phyloP scores from a whole-genome alignment of 2,797 vertebrate genomes.

The Rhinogobio ventralis region DNA sequence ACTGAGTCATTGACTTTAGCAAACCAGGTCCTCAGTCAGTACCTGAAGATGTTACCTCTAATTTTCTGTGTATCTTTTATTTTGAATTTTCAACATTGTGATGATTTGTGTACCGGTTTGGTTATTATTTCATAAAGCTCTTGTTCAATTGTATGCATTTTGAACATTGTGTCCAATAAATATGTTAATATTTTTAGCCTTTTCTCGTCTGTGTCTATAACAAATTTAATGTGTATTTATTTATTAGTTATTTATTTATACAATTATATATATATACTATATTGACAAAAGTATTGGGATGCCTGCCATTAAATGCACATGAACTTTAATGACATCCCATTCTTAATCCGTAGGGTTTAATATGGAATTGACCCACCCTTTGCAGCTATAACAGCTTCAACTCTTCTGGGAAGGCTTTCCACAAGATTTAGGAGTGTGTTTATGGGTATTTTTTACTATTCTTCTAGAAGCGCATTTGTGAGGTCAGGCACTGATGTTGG shows the following conservation, averaged over 20 bases:
- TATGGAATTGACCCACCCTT: no score
- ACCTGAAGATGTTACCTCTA: slow-evolving; percentile 45
- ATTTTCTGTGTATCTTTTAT: slow-evolving; percentile 30
- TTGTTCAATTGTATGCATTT: slow-evolving; percentile 59
- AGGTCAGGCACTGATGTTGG: no score
- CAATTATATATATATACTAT: no score
- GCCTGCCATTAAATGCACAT: no score
- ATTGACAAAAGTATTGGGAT: no score
- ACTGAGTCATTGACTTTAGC: slow-evolving; percentile 19
- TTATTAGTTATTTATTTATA: background rate
- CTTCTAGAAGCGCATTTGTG: no score
- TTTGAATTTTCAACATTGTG: slow-evolving; percentile 49
- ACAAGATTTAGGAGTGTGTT: no score
- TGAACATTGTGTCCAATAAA: slow-evolving; percentile 62
- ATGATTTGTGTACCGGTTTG: slow-evolving; percentile 50
- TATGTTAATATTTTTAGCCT: slow-evolving; percentile 59
- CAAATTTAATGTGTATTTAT: background rate
- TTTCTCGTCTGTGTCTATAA: slow-evolving; percentile 1
- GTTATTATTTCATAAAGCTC: slow-evolving; percentile 52
- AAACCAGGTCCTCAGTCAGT: slow-evolving; percentile 34
- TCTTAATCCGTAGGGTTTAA: no score
- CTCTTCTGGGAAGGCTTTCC: no score
- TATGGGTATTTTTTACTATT: no score
- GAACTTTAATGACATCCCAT: no score
- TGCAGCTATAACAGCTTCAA: no score